Evolutionary conservation across 2,888 invertebrate species (phyloP), one percentile per base, ranked within the genome.

Genomic region (Exephanes ischioxanthus): DNA sequence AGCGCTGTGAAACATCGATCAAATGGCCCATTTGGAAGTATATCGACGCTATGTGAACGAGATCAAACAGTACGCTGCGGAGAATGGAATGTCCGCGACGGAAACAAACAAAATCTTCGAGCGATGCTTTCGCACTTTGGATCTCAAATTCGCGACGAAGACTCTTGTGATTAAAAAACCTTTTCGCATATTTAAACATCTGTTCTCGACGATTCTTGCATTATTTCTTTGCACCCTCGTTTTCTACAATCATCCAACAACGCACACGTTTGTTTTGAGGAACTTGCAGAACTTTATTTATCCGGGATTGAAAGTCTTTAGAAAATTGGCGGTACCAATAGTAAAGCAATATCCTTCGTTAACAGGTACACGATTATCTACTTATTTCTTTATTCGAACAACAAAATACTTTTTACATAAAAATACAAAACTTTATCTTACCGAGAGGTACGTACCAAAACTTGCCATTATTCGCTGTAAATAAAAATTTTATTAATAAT

Each of bases 271-370:
- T 88, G 94, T 97, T 87, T 94, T 97, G 88, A 95, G 97, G 92
- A 96, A 97, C 94, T 95, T 97, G 33, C 97, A 98, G 94, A 97
- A 97, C 83, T 96, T 96, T 89, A 97, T 98, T 89, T 97, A 98
- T 94, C 98, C 98, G 11, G 96, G 96, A 14, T 95, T 98, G 94
- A 96, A 96, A 90, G 92, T 97, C 41, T 94, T 98, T 91, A 95
- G 98, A 80, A 96, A 96, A 89, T 91, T 97, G 87, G 96, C 97
- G 71, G 95, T 98, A 90, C 98, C 98, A n/a, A 92, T 98, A 48
- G 96, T 98, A 87, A 95, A 96, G 85, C 94, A 95, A 77, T 97
- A 97, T 94, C 97, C 97, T 75, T 95, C 95, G n/a, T 91, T 97
- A 84, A 96, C 96, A 90, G 96, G 97, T 97, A 94, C 93, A 91